These are phyloP conservation scores for Congeria kusceri DNA, from an alignment of 2,888 invertebrate species.

Conservation along the genomic window DNA sequence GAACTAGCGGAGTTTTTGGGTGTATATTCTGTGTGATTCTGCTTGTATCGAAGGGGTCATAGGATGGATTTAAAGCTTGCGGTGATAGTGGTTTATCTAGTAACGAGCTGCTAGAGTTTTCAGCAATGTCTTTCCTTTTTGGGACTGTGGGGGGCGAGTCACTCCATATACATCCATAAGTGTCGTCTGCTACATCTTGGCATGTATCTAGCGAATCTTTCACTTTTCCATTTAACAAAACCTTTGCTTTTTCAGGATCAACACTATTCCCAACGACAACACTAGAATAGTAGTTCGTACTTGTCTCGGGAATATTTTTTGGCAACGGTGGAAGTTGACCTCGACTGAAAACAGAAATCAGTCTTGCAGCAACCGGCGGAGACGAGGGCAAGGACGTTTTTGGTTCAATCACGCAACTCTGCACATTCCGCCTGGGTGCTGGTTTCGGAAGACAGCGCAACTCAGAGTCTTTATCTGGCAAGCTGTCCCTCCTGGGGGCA, in stretches of 20 bases:
- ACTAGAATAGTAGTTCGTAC: constrained; percentile 53
- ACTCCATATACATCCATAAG: constrained; percentile 35
- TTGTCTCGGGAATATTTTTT: constrained; percentile 44
- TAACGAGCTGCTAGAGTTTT: constrained; percentile 27
- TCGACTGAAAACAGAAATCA: constrained; percentile 33
- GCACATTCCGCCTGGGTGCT: constrained; percentile 71
- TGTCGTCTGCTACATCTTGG: background rate
- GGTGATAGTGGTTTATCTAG: constrained; percentile 69
- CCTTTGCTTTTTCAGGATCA: constrained; percentile 9
- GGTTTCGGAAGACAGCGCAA: constrained; percentile 60
- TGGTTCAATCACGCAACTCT: constrained; percentile 59
- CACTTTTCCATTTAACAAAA: constrained; percentile 11
- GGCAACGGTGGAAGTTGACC: constrained; percentile 46
- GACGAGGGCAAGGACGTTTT: constrained; percentile 12
- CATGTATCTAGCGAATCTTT: background rate
- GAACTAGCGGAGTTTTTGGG: constrained; percentile 23
- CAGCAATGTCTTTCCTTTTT: constrained; percentile 41
- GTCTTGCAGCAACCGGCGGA: constrained; percentile 60
- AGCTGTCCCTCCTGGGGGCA: constrained; percentile 49
- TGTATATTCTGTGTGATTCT: constrained; percentile 56
- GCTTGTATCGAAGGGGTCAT: constrained; percentile 75
- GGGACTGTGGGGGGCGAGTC: constrained; percentile 43
- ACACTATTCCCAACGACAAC: constrained; percentile 14
- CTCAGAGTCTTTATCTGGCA: constrained; percentile 25
- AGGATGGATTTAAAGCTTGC: constrained; percentile 5